Evolutionary conservation across 2,797 vertebrate genomes (phyloP).

Genomic region (Gephyroberyx darwinii): DNA sequence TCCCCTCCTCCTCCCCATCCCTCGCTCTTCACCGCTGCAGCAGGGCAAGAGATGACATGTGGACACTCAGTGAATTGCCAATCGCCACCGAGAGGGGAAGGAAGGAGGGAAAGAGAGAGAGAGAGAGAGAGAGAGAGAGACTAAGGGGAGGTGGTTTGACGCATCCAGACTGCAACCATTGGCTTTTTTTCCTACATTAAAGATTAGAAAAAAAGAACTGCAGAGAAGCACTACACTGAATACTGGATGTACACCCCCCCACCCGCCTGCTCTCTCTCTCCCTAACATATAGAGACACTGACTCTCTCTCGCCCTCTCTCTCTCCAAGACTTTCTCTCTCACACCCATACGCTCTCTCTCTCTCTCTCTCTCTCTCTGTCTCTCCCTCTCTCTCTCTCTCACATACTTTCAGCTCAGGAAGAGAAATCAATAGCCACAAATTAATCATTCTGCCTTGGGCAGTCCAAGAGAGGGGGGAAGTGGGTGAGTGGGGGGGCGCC

Average conservation of each 20-base stretch:
- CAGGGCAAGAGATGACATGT: conserved; percentile 77
- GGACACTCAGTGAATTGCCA: conserved; percentile 80
- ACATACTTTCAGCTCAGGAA: conserved; percentile 75
- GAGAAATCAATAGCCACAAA: conserved; percentile 92
- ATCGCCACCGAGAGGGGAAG: conserved; percentile 58
- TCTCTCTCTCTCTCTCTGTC: conserved; percentile 23
- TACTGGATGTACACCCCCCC: conserved; percentile 84
- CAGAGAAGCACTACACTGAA: conserved; percentile 93
- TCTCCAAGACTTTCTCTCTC: conserved; percentile 26
- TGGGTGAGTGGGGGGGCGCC: conserved; percentile 26
- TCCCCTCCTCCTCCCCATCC: conserved; percentile 47
- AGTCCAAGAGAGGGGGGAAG: conserved; percentile 60
- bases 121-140: conserved; percentile 26
- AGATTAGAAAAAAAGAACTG: conserved; percentile 87
- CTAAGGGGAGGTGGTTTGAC: conserved; percentile 71
- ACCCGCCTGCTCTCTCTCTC: conserved; percentile 30
- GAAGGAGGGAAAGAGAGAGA: conserved; percentile 21
- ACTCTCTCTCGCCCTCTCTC: conserved; percentile 54
- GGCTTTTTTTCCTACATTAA: conserved; percentile 81
- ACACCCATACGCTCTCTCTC: background rate
- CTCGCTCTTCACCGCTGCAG: conserved; percentile 67
- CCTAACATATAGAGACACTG: background rate
- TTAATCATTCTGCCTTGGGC: conserved; percentile 86
- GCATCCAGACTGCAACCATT: conserved; percentile 84
- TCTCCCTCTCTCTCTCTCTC: conserved; percentile 29